Evolutionary conservation across 92 coral and sea anemone species (phyloP).

Genomic region (Palythoa grandiflora): DNA sequence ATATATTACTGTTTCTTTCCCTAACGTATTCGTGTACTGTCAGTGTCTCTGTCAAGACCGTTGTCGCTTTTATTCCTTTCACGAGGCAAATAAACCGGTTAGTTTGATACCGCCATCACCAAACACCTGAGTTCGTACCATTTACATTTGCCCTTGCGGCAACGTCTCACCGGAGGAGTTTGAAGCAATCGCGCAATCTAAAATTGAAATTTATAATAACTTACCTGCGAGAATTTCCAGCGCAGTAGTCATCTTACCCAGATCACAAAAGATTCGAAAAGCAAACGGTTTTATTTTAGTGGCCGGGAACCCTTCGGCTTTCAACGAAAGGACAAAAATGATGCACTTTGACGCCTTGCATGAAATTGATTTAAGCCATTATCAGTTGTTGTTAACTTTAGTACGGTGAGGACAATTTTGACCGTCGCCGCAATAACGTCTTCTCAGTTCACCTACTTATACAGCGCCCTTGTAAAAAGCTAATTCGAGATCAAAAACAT

Average conservation of each 20-base stretch:
- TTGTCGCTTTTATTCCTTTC: neutral
- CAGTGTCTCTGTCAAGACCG: neutral
- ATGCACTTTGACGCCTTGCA: conserved; percentile 4
- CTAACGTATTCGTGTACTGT: neutral
- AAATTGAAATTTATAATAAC: neutral
- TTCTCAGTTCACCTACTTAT: neutral
- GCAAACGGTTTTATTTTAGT: neutral
- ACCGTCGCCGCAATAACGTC: neutral
- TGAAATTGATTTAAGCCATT: neutral
- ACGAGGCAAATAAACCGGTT: neutral
- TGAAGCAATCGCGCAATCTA: neutral
- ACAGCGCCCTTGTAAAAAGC: neutral
- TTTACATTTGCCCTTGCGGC: conserved; percentile 30
- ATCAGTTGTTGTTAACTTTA: neutral
- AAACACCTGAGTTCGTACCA: neutral
- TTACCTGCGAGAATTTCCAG: conserved; percentile 23
- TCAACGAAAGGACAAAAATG: neutral
- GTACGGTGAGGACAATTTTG: neutral
- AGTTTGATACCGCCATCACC: neutral
- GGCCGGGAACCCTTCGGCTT: neutral
- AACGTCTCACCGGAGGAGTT: neutral
- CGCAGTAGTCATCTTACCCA: conserved; percentile 4
- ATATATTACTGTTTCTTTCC: neutral
- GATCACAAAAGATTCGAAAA: neutral
- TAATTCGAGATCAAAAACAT: conserved; percentile 5